Evolutionary conservation across 92 coral and sea anemone species (phyloP), one percentile per base, ranked within the genome.

Genomic region (Galaxea fascicularis): DNA sequence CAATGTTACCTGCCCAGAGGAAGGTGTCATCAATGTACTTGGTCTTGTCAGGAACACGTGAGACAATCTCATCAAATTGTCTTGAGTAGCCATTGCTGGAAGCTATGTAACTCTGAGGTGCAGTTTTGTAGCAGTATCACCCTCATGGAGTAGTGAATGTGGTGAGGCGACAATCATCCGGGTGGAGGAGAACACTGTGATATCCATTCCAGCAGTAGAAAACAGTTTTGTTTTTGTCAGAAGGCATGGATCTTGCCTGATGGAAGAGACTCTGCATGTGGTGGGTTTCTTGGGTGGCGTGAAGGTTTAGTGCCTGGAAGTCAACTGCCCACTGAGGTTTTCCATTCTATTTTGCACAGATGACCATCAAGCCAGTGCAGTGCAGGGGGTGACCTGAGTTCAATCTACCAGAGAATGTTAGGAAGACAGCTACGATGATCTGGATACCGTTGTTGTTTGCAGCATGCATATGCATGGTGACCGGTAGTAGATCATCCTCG

Each of bases 361-460:
- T 6, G 2, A 35, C 41, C 41, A 35, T 35, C 83, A 13, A 91
- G 82, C 92, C 94, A 87, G 14, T 87, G 75, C 51, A 88, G 66
- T 22, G 77, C 4, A 87, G 83, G 53, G 69, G 27, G 8, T 82
- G 87, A 16, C 95, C 92, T 18, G 84, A 29, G 29, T 54, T 52
- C 4, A 86, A 66, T 65, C 51, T 73, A 83, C 93, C 85, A n/a
- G 93, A 71, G 89, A 92, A 89, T 70, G 93, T 46, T 46, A 89
- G 80, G 90, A 89, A 78, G 56, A 64, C 76, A 16, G 91, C 91
- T 26, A 91, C 90, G 4, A 86, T 87, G 91, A 92, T 86, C 79
- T 67, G 56, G 76, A 89, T 92, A 69, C 91, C 93, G 17, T 82
- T 71, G 59, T 92, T 92, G 91, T 88, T 91, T 28, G 88, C 95